Evolutionary conservation across 2,113 vertebrate species (phyloP).

Genomic region (Epinephelus lanceolatus): DNA sequence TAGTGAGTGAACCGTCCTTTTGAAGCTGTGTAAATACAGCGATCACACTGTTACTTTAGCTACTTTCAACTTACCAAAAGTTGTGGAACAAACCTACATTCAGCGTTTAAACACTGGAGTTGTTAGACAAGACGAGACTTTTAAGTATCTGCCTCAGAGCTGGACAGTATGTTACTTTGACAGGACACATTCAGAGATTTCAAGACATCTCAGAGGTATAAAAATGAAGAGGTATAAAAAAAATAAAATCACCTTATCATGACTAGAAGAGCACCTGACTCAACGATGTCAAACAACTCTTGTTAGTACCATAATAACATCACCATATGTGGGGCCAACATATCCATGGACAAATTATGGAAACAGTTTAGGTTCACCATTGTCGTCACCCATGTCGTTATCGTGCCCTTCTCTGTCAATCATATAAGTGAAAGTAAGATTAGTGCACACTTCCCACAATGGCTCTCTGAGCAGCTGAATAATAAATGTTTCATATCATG

Average conservation of each 20-base stretch:
- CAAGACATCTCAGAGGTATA: slow-evolving; percentile 67
- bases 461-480: slow-evolving; percentile 55
- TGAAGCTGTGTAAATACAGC: slow-evolving; percentile 46
- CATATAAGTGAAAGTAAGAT: slow-evolving; percentile 65
- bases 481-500: slow-evolving; percentile 15
- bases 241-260: slow-evolving; percentile 67
- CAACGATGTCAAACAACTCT: slow-evolving; percentile 28
- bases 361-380: slow-evolving; percentile 4
- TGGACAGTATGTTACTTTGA: slow-evolving; percentile 34
- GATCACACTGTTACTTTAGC: slow-evolving; percentile 18
- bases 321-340: slow-evolving; percentile 1
- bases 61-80: slow-evolving; percentile 43
- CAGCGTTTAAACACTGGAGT: slow-evolving; percentile 45
- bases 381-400: neutral
- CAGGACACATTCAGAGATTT: slow-evolving; percentile 69
- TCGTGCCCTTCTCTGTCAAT: slow-evolving; percentile 51
- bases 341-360: slow-evolving; percentile 39
- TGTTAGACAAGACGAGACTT: slow-evolving; percentile 36
- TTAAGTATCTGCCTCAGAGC: slow-evolving; percentile 23
- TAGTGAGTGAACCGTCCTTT: slow-evolving; percentile 15
- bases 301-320: slow-evolving; percentile 45
- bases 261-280: slow-evolving; percentile 61
- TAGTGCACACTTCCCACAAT: slow-evolving; percentile 59
- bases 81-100: slow-evolving; percentile 64
- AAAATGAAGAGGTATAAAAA: slow-evolving; percentile 61